Conservation (phyloP, 2,113 vertebrate genomes). For the Callipepla californica region DNA sequence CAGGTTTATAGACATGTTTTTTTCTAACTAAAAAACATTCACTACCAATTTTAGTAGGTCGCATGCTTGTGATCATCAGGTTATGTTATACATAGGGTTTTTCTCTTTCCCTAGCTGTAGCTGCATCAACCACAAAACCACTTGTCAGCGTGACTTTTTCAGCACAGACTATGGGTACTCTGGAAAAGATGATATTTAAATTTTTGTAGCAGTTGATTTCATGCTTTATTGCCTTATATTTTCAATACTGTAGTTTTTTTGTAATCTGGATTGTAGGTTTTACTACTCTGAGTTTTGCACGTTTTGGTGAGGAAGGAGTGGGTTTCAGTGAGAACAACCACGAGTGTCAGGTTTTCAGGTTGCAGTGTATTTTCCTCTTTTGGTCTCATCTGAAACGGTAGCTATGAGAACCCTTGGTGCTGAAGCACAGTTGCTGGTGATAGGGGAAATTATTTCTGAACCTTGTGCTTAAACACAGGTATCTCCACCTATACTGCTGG, state of each 20-base stretch:
- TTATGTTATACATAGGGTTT: accelerated
- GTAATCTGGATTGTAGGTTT: not conserved
- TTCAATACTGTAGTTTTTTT: not conserved
- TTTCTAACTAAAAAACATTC: not conserved
- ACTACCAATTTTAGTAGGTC: not conserved
- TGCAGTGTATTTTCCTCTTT: not conserved
- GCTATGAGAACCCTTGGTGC: not conserved
- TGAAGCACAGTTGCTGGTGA: not conserved
- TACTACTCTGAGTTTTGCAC: not conserved
- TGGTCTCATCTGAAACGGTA: not conserved
- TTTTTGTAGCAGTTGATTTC: not conserved
- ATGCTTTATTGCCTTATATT: not conserved
- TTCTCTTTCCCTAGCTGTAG: not conserved
- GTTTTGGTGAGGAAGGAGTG: not conserved
- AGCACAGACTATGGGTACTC: not conserved
- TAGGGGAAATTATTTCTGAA: not conserved
- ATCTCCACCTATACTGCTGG: not conserved
- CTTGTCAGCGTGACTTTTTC: not conserved
- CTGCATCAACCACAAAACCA: not conserved
- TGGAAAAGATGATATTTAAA: not conserved
- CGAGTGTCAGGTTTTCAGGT: not conserved
- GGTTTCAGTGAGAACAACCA: not conserved
- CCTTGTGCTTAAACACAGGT: not conserved
- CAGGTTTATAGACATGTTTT: not conserved
- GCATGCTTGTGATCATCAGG: not conserved